Evolutionary conservation across 2,888 invertebrate species (phyloP).

Genomic region (Drosophila testacea): DNA sequence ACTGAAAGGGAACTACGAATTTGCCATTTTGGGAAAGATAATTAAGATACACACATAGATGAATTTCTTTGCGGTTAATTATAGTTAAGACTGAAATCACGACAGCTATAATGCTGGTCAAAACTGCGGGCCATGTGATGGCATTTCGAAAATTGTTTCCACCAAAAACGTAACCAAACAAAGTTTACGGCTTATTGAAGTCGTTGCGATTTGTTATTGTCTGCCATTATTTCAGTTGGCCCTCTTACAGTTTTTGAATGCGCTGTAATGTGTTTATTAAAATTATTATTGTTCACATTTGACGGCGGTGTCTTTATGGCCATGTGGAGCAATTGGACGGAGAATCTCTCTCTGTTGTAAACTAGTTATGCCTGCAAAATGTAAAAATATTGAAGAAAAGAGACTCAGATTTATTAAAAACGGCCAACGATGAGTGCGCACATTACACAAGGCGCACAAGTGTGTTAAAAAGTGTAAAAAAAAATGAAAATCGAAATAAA

Average conservation of each 20-base stretch:
- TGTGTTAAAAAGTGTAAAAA: conserved; percentile 40
- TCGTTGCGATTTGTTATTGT: conserved; percentile 66
- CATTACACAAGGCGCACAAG: conserved; percentile 66
- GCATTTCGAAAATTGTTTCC: conserved; percentile 61
- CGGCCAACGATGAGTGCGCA: conserved; percentile 75
- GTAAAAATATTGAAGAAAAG: conserved; percentile 31
- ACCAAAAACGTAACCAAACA: conserved; percentile 12
- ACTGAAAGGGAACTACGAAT: conserved; percentile 4
- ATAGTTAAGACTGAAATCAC: conserved; percentile 45
- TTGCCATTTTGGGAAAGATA: conserved; percentile 46
- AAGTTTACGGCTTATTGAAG: conserved; percentile 46
- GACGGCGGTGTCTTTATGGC: conserved; percentile 54
- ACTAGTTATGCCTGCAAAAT: conserved; percentile 62
- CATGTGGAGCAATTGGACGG: conserved; percentile 69
- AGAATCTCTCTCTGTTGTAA: conserved; percentile 43
- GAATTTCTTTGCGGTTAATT: conserved; percentile 62
- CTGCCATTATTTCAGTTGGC: conserved; percentile 41
- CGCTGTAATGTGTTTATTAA: conserved; percentile 77
- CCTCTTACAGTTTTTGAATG: conserved; percentile 46
- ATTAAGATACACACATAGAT: conserved; percentile 39
- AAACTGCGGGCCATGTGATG: conserved; percentile 27
- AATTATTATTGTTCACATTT: conserved; percentile 65
- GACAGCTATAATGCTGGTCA: conserved; percentile 17
- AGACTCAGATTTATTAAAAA: conserved; percentile 46
- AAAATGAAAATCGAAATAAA: conserved; percentile 46